These are phyloP conservation scores for Tetragonula carbonaria DNA, from an alignment of 2,888 invertebrate genomes.

Conservation along the genomic window DNA sequence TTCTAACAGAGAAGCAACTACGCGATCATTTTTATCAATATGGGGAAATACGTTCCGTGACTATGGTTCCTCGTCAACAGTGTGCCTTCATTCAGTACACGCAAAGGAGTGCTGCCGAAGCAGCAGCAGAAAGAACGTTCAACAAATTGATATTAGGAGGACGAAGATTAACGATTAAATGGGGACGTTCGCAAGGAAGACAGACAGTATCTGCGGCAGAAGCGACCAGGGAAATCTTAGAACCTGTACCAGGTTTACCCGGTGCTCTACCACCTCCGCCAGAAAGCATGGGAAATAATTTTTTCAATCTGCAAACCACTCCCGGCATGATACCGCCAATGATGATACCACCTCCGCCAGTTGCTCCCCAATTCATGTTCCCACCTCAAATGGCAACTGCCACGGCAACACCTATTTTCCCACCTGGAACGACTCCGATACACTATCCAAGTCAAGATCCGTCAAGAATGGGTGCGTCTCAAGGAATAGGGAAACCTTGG, in stretches of 20 bases:
- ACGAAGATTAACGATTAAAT: conserved; percentile 97
- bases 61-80: conserved; percentile 95
- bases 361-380: conserved; percentile 84
- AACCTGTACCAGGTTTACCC: conserved; percentile 92
- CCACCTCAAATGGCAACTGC: conserved; percentile 83
- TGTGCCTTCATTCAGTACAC: conserved; percentile 99
- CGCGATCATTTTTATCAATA: conserved; percentile 99
- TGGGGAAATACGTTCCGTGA: conserved; percentile 98
- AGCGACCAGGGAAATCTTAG: conserved; percentile 86
- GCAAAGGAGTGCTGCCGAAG: conserved; percentile 94
- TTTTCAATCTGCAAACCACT: conserved; percentile 87
- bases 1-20: conserved; percentile 94
- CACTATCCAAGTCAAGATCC: conserved; percentile 99
- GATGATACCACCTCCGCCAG: conserved; percentile 84
- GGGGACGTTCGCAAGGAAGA: conserved; percentile 97
- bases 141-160: conserved; percentile 95
- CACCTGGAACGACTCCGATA: conserved; percentile 86
- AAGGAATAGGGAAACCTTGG: conserved; percentile 83
- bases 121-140: conserved; percentile 97
- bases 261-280: conserved; percentile 88
- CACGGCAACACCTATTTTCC: conserved; percentile 83
- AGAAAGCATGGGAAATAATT: conserved; percentile 88
- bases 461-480: conserved; percentile 91
- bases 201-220: conserved; percentile 85
- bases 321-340: conserved; percentile 81